Conservation (phyloP, 2,113 vertebrate genomes). For the Corydoras maculifer region DNA sequence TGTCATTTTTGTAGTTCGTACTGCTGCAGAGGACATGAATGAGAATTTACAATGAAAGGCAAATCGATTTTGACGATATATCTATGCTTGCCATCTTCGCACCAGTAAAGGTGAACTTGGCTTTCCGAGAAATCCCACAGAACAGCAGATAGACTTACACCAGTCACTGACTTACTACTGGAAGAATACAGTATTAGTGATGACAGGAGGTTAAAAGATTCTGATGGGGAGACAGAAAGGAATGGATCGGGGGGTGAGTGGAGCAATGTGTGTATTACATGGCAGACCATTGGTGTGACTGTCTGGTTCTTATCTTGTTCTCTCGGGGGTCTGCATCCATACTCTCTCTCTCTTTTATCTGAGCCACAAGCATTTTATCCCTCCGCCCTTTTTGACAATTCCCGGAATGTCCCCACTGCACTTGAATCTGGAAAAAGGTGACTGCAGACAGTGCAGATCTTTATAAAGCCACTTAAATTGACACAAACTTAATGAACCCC, state of each 20-base stretch:
- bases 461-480: no score
- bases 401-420: no score
- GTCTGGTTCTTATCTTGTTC: slow-evolving; percentile 65
- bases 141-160: slow-evolving; percentile 67
- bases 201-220: slow-evolving; percentile 61
- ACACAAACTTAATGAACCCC: no score
- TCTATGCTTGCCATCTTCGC: slow-evolving; percentile 65
- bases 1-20: slow-evolving; percentile 19
- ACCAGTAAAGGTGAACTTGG: slow-evolving; percentile 71
- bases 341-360: no score
- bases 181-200: slow-evolving; percentile 67
- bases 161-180: slow-evolving; percentile 54
- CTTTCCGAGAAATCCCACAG: slow-evolving; percentile 66
- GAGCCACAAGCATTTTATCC: no score
- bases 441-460: slow-evolving; percentile 37
- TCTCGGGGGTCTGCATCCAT: slow-evolving; percentile 43
- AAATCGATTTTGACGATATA: slow-evolving; percentile 57
- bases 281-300: slow-evolving; percentile 62
- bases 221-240: slow-evolving; percentile 44
- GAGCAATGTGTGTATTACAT: slow-evolving; percentile 65
- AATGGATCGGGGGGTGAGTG: slow-evolving; percentile 33
- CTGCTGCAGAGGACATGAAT: background rate
- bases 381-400: no score
- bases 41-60: slow-evolving; percentile 39
- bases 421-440: slow-evolving; percentile 24